Conservation (phyloP, 2,888 invertebrate genomes). For the Pogonocherus hispidulus region DNA sequence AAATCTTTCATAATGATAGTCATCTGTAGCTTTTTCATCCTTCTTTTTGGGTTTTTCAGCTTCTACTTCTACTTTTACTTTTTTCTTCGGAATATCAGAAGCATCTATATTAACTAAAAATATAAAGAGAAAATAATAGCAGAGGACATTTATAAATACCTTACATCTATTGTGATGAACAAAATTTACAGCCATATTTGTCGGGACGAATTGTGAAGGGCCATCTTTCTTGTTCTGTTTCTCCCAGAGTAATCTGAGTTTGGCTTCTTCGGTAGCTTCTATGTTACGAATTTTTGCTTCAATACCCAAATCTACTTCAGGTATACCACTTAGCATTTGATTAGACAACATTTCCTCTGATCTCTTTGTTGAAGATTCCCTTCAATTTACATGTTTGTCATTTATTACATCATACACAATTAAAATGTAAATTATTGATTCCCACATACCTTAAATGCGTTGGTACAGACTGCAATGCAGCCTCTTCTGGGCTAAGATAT, state of each 20-base stretch:
- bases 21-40: constrained; percentile 96
- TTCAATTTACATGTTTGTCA: constrained; percentile 66
- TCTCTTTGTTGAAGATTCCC: constrained; percentile 87
- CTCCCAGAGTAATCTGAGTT: constrained; percentile 91
- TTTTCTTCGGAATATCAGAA: constrained; percentile 73
- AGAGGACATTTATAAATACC: constrained; percentile 56
- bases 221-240: constrained; percentile 92
- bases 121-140: constrained; percentile 34
- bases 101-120: constrained; percentile 88
- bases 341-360: constrained; percentile 99
- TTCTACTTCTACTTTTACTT: constrained; percentile 73
- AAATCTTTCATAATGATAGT: constrained; percentile 97
- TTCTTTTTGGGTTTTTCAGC: constrained; percentile 75
- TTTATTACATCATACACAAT: constrained; percentile 63
- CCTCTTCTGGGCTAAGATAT: constrained; percentile 84
- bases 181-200: constrained; percentile 98
- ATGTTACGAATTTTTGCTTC: constrained; percentile 99
- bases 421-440: too few relatives aligned
- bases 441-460: constrained; percentile 53
- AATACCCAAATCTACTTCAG: constrained; percentile 99
- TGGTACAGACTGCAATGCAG: constrained; percentile 89
- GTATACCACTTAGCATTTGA: constrained; percentile 99
- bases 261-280: constrained; percentile 98
- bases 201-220: constrained; percentile 95
- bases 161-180: constrained; percentile 96